Evolutionary conservation across 1,140 invertebrate species (phyloP), one percentile per base, ranked within the genome.

Genomic region (Heliconius nattereri): DNA sequence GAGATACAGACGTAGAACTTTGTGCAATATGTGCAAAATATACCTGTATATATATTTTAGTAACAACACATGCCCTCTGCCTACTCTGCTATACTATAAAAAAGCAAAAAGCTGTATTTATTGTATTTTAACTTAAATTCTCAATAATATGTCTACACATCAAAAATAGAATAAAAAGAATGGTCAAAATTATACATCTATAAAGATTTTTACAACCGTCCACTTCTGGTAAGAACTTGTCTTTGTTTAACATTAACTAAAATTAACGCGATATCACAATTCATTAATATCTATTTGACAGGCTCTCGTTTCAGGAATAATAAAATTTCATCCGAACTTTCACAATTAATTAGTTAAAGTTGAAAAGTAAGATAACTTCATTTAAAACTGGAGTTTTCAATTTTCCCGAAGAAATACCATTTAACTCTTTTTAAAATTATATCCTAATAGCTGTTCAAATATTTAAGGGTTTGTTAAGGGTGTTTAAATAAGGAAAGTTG

Each of bases 361-460:
- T 79, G 78, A 79, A 80, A 80, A 80, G 79, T 73, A 71, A 80
- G 70, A 80, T 80, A 80, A 80, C 71, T 80, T 71, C 37, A 76
- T 80, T 76, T 73, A 71, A 76, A 76, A 60, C 75, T 80, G 71
- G 49, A 49, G n/a, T 72, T 78, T 78, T 45, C 71, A 45, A 73
- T 78, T 73, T 78, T 76, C 54, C 7, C 52, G n/a, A 11, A 73
- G 66, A 35, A 76, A 76, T 32, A 76, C 32, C 70, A 49, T 80
- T 76, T 73, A 80, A 80, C 79, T 76, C 73, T 29, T 75, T 75
- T 70, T 71, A 79, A 71, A 79, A 79, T 75, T 54, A 79, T 57
- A 78, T 73, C 20, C 20, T 78, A 78, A 73, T 66, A 60, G 71
- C 71, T 57, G n/a, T 72, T 40, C 49, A 78, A 72, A 78, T 78